Evolutionary conservation across 2,797 vertebrate genomes (phyloP).

Genomic region (Mormyrus proboscirostris): DNA sequence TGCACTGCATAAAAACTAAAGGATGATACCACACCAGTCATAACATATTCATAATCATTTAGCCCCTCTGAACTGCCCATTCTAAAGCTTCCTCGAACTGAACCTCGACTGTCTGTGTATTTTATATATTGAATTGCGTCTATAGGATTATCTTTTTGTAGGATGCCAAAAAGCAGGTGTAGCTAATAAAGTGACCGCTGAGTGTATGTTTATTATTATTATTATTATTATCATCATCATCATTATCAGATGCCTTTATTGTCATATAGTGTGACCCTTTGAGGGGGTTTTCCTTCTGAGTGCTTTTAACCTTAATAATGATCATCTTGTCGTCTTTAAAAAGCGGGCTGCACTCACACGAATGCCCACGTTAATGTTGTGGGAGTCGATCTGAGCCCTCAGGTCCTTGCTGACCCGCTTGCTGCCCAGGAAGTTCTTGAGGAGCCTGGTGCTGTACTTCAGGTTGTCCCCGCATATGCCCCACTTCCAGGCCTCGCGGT

Average conservation of each 20-base stretch:
- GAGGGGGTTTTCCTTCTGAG: background rate
- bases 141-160: background rate
- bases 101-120: background rate
- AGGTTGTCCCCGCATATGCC: conserved; percentile 96
- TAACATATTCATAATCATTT: background rate
- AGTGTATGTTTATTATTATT: background rate
- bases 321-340: background rate
- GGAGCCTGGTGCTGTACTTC: conserved; percentile 93
- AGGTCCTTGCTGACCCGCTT: conserved; percentile 90
- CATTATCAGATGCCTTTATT: background rate
- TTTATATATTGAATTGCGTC: background rate
- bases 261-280: background rate
- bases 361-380: conserved; percentile 91
- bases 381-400: conserved; percentile 82
- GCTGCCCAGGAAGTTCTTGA: conserved; percentile 89
- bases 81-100: background rate
- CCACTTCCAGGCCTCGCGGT: conserved; percentile 96
- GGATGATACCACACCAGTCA: background rate
- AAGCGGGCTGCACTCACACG: conserved; percentile 65
- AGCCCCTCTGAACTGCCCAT: background rate
- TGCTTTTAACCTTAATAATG: background rate
- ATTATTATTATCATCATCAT: background rate
- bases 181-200: background rate
- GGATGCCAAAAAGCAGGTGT: background rate
- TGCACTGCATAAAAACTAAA: background rate